Evolutionary conservation across 1,140 invertebrate species (phyloP).

Genomic region (Maconellicoccus hirsutus): DNA sequence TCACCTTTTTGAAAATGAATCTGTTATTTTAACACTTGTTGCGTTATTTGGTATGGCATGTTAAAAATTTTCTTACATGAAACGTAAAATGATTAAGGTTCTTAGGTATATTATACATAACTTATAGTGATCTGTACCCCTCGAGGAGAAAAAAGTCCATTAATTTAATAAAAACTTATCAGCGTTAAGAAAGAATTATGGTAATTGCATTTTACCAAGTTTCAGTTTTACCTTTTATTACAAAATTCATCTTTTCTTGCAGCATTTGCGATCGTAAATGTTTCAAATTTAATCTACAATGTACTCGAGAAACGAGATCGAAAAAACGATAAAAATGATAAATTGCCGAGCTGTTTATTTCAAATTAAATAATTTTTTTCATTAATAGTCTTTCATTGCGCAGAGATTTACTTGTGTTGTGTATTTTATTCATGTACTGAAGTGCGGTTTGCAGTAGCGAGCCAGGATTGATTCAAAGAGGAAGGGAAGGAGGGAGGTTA

Average conservation of each 20-base stretch:
- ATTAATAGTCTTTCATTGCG: too few species aligned
- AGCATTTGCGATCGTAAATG: neutral
- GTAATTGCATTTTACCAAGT: neutral
- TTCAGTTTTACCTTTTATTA: neutral
- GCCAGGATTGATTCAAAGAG: too few species aligned
- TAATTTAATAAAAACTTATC: neutral
- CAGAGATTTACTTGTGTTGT: too few species aligned
- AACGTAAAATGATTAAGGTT: neutral
- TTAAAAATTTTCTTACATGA: neutral
- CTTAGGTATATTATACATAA: neutral
- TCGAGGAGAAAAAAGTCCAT: neutral
- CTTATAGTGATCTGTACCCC: neutral
- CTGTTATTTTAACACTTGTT: neutral
- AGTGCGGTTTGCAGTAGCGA: too few species aligned
- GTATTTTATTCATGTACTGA: too few species aligned
- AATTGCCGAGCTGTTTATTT: neutral
- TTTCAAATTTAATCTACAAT: slow-evolving; percentile 6
- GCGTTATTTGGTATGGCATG: neutral
- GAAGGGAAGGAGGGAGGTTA: too few species aligned
- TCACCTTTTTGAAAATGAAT: neutral
- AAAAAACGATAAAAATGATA: slow-evolving; percentile 10
- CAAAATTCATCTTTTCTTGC: neutral
- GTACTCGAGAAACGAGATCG: neutral
- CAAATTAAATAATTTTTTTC: neutral
- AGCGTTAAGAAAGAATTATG: neutral